Evolutionary conservation across 2,113 vertebrate species (phyloP).

Genomic region (Cyrtonyx montezumae): DNA sequence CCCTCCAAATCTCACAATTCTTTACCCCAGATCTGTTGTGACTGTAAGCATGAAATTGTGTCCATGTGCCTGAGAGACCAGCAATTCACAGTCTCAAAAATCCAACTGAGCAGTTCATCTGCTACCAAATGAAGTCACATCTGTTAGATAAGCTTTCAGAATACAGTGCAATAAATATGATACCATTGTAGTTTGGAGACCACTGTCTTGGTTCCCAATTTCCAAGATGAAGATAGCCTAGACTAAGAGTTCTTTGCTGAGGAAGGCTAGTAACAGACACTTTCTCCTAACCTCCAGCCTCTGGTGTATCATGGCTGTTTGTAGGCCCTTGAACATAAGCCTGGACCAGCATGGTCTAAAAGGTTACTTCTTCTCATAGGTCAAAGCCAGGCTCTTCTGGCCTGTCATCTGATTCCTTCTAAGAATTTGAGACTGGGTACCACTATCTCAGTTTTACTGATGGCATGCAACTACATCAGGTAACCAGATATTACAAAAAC

Average conservation of each 20-base stretch:
- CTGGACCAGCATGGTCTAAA: accelerated
- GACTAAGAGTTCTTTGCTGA: neutral
- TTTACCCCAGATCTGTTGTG: neutral
- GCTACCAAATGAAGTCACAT: neutral
- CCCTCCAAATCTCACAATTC: neutral
- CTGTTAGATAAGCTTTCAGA: neutral
- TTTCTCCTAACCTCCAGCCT: neutral
- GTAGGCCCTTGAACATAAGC: neutral
- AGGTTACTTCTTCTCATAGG: neutral
- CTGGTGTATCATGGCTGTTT: neutral
- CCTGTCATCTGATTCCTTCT: neutral
- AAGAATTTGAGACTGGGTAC: neutral
- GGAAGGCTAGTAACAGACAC: neutral
- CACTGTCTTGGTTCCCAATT: neutral
- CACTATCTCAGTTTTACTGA: neutral
- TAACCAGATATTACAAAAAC: neutral
- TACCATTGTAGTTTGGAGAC: neutral
- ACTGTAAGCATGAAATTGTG: neutral
- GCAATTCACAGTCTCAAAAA: neutral
- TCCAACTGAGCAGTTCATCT: neutral
- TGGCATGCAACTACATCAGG: neutral
- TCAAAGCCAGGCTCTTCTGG: neutral
- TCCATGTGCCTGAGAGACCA: accelerated
- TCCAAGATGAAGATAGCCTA: neutral
- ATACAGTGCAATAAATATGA: neutral